A percentile compares a stretch with the other conserved stretches of the same genome.
Evolutionary conservation across 2,113 vertebrate genomes (phyloP).

Genomic region (Dipodomys merriami): DNA sequence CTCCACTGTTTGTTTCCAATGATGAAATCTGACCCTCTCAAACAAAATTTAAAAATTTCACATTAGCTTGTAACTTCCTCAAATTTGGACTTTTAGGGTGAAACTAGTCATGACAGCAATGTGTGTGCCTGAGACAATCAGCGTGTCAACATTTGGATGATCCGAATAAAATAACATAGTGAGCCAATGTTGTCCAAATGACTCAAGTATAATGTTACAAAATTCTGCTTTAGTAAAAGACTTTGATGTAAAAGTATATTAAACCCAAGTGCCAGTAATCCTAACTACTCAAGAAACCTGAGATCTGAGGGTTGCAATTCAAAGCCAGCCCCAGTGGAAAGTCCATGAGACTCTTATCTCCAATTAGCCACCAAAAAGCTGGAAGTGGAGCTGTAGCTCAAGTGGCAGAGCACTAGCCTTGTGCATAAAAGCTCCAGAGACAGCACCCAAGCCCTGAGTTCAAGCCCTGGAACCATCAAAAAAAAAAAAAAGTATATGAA

Average conservation of each 20-base stretch:
- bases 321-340: too few relatives aligned
- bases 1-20: background rate
- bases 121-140: background rate
- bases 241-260: conserved; percentile 28
- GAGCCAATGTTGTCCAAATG: conserved; percentile 2
- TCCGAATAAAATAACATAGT: background rate
- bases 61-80: background rate
- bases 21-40: background rate
- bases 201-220: background rate
- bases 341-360: too few relatives aligned
- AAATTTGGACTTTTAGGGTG: background rate
- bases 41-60: background rate
- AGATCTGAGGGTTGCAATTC: too few relatives aligned
- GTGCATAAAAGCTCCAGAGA: too few relatives aligned
- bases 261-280: too few relatives aligned
- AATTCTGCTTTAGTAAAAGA: background rate
- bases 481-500: background rate
- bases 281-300: too few relatives aligned
- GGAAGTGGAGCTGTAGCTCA: too few relatives aligned
- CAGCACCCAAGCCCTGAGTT: too few relatives aligned
- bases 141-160: background rate
- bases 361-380: too few relatives aligned
- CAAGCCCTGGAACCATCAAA: too few relatives aligned
- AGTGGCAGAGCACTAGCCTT: too few relatives aligned
- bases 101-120: background rate